Evolutionary conservation across 2,888 invertebrate genomes (phyloP).

Genomic region (Perizoma affinitatum): DNA sequence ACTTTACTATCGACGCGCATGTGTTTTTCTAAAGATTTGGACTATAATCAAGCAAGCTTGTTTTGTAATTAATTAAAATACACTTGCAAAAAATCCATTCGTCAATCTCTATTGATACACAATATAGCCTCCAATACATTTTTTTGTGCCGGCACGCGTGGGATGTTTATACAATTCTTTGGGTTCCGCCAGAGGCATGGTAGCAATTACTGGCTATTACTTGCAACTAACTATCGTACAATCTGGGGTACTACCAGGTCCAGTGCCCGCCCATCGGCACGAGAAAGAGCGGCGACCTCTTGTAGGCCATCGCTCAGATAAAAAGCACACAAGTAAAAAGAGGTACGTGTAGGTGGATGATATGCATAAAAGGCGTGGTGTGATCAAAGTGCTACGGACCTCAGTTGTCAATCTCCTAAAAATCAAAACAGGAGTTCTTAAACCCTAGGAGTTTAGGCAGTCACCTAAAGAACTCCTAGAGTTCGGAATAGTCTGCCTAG

Average conservation of each 20-base stretch:
- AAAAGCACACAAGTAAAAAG: slow-evolving; percentile 15
- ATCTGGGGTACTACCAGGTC: slow-evolving; percentile 15
- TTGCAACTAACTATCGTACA: slow-evolving; percentile 25
- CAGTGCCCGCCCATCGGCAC: slow-evolving; percentile 54
- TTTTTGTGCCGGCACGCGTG: slow-evolving; percentile 46
- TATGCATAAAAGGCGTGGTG: slow-evolving; percentile 1
- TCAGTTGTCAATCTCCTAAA: not conserved
- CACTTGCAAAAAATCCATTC: slow-evolving; percentile 21
- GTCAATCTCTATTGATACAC: slow-evolving; percentile 32
- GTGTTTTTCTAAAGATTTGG: no score
- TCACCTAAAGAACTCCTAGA: no score
- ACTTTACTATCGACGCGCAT: no score
- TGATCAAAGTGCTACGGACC: no score
- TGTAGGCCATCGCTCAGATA: slow-evolving; percentile 35
- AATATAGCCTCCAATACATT: slow-evolving; percentile 15
- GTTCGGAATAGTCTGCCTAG: no score
- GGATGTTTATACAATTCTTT: slow-evolving; percentile 42
- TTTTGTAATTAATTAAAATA: not conserved
- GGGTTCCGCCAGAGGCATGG: slow-evolving; percentile 46
- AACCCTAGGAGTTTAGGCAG: no score
- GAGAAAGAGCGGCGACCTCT: slow-evolving; percentile 49
- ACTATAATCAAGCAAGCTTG: no score
- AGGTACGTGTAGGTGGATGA: slow-evolving; percentile 16
- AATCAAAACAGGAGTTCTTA: no score
- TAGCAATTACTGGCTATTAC: slow-evolving; percentile 65